Base-by-base conservation (phyloP, 2,888 invertebrate species). In the Trachelus tabidus region DNA sequence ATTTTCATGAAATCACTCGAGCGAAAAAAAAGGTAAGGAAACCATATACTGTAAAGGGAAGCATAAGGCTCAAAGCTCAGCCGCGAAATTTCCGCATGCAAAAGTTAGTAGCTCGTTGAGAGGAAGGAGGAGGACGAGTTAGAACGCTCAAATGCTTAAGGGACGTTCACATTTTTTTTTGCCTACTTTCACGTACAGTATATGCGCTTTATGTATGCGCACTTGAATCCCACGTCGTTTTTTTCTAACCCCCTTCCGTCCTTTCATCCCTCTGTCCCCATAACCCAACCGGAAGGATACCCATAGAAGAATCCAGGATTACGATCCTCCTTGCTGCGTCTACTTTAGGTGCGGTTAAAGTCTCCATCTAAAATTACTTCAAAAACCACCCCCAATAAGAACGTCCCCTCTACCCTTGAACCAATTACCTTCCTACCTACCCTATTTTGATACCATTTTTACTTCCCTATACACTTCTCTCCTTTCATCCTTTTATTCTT, bases 281-380 rank as follows among this genome's bases (percentile, higher is more conserved):
- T 34, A 37, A 77, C 73, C 33, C 68, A 34, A 69, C 75, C 77
- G 77, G 78, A 71, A 78, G 69, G 56, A 74, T 73, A 75, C 69
- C 77, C 77, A 40, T 75, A 80, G 82, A 83, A 86, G 84, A 82
- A 85, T 81, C 76, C 81, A 81, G 85, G 84, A 87, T 87, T 85
- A 87, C 83, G 81, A 78, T 78, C 79, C 78, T 79, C 73, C 80
- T 81, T 74, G 74, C 77, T 77, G 75, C 79, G 79, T 56, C 56
- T 56, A 35, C 31, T 34, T 74, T 80, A 79, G 84, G 76, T 75
- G 82, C 78, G 77, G 80, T 81, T 85, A 80, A 86, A 86, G 84
- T 81, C 81, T 87, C 80, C 84, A 81, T 83, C 83, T 80, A 81
- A 84, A 86, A 87, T 87, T 87, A 85, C 82, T 82, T 84, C 82